Evolutionary conservation across 2,113 vertebrate species (phyloP).

Genomic region (Ahaetulla prasina): DNA sequence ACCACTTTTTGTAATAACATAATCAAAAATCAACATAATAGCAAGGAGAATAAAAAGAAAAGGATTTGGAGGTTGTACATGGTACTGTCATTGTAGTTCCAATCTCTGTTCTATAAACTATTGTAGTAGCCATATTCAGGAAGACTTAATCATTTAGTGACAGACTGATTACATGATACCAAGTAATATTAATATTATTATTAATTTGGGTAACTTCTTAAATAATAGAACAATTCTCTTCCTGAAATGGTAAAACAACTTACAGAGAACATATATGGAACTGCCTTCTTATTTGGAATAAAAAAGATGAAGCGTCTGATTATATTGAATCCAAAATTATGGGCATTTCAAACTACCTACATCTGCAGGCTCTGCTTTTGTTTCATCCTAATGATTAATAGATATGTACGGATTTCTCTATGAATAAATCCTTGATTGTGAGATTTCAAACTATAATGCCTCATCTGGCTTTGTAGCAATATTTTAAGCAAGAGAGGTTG

Average conservation of each 20-base stretch:
- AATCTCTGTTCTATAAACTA: background rate
- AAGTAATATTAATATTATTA: background rate
- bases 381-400: background rate
- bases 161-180: background rate
- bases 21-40: background rate
- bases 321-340: background rate
- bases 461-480: background rate
- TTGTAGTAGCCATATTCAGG: background rate
- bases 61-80: background rate
- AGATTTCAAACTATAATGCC: background rate
- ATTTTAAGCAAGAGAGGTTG: background rate
- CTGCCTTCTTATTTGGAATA: background rate
- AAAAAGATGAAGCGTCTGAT: background rate
- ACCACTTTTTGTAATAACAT: background rate
- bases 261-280: background rate
- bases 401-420: background rate
- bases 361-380: background rate
- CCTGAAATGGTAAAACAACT: background rate
- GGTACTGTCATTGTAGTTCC: background rate
- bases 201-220: background rate
- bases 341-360: background rate
- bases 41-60: background rate
- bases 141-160: background rate
- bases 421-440: background rate
- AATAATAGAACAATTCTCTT: background rate